Percentiles rank a stretch among this genome's conserved stretches.
Evolutionary conservation across 2,797 vertebrate genomes (phyloP).

Genomic region (Psittacula echo): DNA sequence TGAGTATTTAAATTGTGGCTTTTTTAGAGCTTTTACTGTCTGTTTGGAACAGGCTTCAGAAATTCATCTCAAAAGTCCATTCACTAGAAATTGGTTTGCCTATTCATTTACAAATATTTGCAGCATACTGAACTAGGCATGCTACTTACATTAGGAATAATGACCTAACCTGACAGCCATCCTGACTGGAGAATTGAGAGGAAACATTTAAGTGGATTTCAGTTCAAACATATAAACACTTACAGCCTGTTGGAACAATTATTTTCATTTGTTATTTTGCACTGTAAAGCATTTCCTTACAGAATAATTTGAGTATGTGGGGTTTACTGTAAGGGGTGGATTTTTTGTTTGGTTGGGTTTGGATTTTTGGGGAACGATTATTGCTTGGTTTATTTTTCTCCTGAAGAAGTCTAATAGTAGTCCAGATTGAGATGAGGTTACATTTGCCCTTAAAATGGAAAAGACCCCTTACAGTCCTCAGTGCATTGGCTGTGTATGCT

Average conservation of each 20-base stretch:
- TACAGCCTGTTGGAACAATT: neutral
- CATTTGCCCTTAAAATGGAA: neutral
- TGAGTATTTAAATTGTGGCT: neutral
- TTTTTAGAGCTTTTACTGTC: neutral
- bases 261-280: conserved; percentile 3
- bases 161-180: rapidly evolving
- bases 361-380: neutral
- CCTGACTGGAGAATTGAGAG: neutral
- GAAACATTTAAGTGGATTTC: neutral
- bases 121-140: neutral
- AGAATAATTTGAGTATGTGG: neutral
- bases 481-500: neutral
- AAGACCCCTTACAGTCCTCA: neutral
- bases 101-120: neutral
- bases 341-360: neutral
- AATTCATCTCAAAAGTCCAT: neutral
- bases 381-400: neutral
- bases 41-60: neutral
- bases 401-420: neutral
- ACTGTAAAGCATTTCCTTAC: neutral
- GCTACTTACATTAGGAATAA: neutral
- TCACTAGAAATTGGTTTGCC: neutral
- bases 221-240: neutral
- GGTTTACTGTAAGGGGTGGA: neutral
- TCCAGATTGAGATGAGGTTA: neutral